Conservation (phyloP, 2,888 invertebrate genomes). For the Nasonovia ribisnigri region DNA sequence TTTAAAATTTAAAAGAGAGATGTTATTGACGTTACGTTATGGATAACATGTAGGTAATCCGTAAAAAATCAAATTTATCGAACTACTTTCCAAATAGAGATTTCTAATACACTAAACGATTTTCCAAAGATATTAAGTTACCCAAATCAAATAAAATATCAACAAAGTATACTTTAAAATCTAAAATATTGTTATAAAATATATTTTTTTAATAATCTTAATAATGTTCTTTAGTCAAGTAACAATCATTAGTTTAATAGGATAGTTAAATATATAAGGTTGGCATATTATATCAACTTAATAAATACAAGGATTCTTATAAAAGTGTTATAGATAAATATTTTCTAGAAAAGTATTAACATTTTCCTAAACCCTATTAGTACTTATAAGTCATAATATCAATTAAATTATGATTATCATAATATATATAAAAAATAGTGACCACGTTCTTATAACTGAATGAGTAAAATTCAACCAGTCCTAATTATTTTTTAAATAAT, state of each 20-base stretch:
- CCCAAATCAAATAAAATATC: background rate
- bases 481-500: background rate
- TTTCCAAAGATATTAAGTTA: slow-evolving; percentile 15
- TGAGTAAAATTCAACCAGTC: background rate
- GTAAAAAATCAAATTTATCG: background rate
- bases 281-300: background rate
- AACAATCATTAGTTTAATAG: background rate
- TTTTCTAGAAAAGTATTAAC: background rate
- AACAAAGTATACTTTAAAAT: background rate
- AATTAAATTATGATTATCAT: background rate
- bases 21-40: background rate
- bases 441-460: background rate
- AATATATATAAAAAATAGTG: background rate
- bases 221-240: background rate
- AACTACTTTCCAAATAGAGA: slow-evolving; percentile 33
- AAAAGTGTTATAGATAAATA: background rate
- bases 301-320: background rate
- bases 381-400: background rate
- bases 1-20: slow-evolving; percentile 8
- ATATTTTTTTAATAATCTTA: background rate
- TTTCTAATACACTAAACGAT: background rate
- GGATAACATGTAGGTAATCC: background rate
- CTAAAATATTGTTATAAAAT: background rate
- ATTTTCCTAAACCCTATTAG: background rate
- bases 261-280: background rate